These are phyloP conservation scores for Hydropotes inermis DNA, from an alignment of 2,113 vertebrate genomes.

Conservation along the genomic window DNA sequence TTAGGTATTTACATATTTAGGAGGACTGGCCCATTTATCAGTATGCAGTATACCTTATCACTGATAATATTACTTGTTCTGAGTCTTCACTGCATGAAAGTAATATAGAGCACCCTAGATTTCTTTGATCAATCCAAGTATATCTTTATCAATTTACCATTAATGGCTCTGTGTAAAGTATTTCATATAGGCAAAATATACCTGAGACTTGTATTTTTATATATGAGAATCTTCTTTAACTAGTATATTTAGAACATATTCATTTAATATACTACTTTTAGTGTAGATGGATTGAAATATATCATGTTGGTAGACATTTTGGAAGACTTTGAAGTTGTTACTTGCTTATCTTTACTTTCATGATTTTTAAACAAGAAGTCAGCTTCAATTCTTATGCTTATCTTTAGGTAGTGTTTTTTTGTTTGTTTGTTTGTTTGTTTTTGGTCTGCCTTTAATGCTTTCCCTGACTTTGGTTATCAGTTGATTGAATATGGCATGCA, in stretches of 20 bases:
- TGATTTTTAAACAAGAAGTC: neutral
- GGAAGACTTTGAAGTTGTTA: neutral
- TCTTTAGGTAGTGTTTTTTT: neutral
- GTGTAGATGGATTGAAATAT: neutral
- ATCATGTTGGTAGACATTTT: neutral
- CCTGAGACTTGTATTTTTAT: neutral
- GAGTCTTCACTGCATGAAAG: neutral
- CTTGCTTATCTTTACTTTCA: neutral
- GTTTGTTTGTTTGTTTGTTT: neutral
- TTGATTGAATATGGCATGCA: neutral
- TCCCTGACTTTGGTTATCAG: neutral
- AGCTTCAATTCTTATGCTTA: neutral
- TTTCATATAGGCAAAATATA: neutral
- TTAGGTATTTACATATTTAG: neutral
- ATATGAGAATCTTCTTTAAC: neutral
- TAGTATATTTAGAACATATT: neutral
- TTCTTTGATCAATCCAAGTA: neutral
- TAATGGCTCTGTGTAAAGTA: neutral
- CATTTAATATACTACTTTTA: neutral
- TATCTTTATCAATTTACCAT: neutral
- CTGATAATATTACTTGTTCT: neutral
- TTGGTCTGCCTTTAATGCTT: neutral
- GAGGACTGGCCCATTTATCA: neutral
- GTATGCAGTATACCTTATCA: neutral
- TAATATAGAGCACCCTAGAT: neutral